Percentiles rank a stretch among this genome's conserved stretches.
These are phyloP conservation scores for Syngnathoides biaculeatus DNA, from an alignment of 2,113 vertebrate species.

Conservation along the genomic window DNA sequence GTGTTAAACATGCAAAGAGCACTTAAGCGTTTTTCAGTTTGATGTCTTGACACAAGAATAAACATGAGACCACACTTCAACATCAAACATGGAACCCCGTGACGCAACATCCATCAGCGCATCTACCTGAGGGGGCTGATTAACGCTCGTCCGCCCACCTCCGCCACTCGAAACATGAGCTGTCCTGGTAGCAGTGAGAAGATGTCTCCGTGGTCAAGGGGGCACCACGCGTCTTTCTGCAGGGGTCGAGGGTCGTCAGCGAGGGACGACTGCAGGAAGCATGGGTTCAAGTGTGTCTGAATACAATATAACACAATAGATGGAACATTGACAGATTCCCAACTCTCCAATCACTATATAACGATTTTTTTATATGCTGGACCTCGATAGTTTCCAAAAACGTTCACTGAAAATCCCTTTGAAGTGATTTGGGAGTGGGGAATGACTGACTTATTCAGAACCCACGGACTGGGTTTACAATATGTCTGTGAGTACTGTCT, in stretches of 20 bases:
- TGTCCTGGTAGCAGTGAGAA: constrained; percentile 81
- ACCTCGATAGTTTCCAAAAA: background rate
- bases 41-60: background rate
- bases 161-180: constrained; percentile 71
- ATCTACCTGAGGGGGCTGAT: constrained; percentile 53
- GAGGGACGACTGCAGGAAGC: constrained; percentile 73
- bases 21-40: background rate
- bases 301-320: background rate
- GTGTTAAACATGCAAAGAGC: background rate
- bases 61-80: background rate
- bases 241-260: constrained; percentile 65
- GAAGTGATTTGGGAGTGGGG: too few relatives aligned
- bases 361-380: too few relatives aligned
- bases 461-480: too few relatives aligned
- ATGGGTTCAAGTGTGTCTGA: constrained; percentile 77
- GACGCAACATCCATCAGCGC: background rate
- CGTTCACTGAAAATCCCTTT: background rate
- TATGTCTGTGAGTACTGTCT: too few relatives aligned
- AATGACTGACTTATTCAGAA: too few relatives aligned
- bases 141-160: constrained; percentile 19
- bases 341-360: too few relatives aligned
- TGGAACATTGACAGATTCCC: too few relatives aligned
- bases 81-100: background rate
- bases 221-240: constrained; percentile 71
- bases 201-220: constrained; percentile 70